Evolutionary conservation across 2,888 invertebrate genomes (phyloP).

Genomic region (Chaetoderma sp.): DNA sequence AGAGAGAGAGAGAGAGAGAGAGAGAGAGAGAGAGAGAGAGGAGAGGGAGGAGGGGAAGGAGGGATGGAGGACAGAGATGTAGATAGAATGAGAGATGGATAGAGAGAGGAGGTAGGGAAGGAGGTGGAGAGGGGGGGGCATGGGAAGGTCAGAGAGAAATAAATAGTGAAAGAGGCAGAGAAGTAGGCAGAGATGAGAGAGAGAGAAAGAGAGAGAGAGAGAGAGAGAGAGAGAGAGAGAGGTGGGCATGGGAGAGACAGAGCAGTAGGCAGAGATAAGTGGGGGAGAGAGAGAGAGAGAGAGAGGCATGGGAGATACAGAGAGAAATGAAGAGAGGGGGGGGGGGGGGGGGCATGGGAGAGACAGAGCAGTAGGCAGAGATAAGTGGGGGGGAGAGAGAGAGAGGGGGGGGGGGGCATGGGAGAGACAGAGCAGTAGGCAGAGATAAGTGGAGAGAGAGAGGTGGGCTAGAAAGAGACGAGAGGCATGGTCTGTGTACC

Average conservation of each 20-base stretch:
- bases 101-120: not conserved
- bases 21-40: not conserved
- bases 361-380: not conserved
- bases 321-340: no score
- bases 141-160: not conserved
- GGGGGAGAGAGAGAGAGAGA: not conserved
- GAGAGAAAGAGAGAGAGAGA: not conserved
- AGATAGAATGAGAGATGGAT: not conserved
- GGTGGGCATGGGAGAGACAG: not conserved
- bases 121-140: not conserved
- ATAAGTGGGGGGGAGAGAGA: not conserved
- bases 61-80: not conserved
- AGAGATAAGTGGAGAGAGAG: not conserved
- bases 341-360: not conserved
- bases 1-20: not conserved
- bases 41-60: not conserved
- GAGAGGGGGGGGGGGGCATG: not conserved
- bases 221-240: not conserved
- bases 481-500: no score
- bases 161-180: not conserved
- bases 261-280: not conserved
- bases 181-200: not conserved
- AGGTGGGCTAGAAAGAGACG: not conserved
- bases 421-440: not conserved
- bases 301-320: no score